A percentile compares a stretch with the other conserved stretches of the same genome.
Conservation (phyloP, 2,797 vertebrate genomes). For the Allobates femoralis region DNA sequence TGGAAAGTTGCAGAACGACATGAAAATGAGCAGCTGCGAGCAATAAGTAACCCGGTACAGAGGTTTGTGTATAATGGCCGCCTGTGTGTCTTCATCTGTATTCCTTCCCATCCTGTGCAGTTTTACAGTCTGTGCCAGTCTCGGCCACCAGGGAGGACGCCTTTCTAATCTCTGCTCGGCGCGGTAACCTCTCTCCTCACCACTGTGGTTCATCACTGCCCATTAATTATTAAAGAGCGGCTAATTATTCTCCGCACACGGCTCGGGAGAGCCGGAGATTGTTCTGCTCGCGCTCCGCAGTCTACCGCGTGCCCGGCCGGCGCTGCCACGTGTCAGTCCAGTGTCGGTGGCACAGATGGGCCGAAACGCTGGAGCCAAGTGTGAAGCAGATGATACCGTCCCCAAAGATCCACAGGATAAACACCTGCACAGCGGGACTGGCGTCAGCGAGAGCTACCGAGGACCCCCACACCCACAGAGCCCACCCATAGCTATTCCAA, state of each 20-base stretch:
- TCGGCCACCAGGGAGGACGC: constrained; percentile 35
- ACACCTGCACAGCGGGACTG: neutral
- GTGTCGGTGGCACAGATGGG: constrained; percentile 45
- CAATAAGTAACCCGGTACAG: too few relatives aligned
- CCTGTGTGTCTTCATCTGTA: constrained; percentile 27
- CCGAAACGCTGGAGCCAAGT: neutral
- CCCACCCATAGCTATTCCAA: too few relatives aligned
- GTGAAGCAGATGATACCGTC: constrained; percentile 22
- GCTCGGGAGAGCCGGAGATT: constrained; percentile 1
- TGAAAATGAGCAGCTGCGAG: neutral
- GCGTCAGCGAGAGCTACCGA: neutral
- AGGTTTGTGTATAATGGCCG: too few relatives aligned
- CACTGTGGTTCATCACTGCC: neutral
- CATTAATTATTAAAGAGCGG: neutral
- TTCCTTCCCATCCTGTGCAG: constrained; percentile 30
- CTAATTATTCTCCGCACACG: neutral
- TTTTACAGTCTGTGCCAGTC: constrained; percentile 33
- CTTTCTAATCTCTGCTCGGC: constrained; percentile 40
- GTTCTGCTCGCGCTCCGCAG: neutral
- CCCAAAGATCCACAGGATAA: neutral
- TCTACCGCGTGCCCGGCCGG: constrained; percentile 2
- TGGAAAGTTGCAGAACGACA: neutral
- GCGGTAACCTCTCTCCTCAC: neutral
- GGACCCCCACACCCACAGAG: too few relatives aligned
- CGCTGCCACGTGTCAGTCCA: neutral